phyloP scores from a whole-genome alignment of 23 tunicate species.

The Pegea sp. region DNA sequence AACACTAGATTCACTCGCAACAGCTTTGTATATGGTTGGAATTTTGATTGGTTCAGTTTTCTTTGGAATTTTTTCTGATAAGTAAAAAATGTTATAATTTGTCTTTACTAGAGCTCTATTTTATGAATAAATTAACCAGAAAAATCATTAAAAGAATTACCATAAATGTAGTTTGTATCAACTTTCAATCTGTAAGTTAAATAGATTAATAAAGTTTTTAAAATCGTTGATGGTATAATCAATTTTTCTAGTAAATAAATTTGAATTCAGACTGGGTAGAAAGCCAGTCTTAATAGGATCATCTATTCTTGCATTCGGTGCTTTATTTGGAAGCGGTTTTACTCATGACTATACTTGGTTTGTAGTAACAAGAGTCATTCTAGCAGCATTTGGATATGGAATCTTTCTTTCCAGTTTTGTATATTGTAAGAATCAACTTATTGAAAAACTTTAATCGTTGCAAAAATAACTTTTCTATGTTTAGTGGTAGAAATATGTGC shows the following conservation, averaged over 20 bases:
- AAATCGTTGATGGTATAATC: no score
- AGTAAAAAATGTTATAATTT: no score
- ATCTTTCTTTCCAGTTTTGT: neutral
- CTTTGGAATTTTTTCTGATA: neutral
- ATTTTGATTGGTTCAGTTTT: neutral
- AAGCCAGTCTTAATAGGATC: neutral
- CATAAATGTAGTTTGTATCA: no score
- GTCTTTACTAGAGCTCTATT: no score
- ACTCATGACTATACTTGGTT: neutral
- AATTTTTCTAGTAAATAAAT: no score
- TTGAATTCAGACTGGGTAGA: neutral
- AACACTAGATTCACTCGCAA: neutral
- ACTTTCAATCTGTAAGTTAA: no score
- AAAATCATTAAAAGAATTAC: no score
- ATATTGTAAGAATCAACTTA: neutral
- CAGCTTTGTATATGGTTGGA: neutral
- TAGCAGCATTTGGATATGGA: neutral
- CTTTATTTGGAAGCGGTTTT: neutral
- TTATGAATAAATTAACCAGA: no score
- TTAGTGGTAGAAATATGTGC: neutral
- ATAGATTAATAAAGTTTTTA: no score
- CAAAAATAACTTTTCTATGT: neutral
- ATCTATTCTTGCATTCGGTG: neutral
- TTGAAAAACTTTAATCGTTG: neutral
- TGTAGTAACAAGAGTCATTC: neutral